Conservation (phyloP, 2,888 invertebrate genomes). For the Hyles lineata region DNA sequence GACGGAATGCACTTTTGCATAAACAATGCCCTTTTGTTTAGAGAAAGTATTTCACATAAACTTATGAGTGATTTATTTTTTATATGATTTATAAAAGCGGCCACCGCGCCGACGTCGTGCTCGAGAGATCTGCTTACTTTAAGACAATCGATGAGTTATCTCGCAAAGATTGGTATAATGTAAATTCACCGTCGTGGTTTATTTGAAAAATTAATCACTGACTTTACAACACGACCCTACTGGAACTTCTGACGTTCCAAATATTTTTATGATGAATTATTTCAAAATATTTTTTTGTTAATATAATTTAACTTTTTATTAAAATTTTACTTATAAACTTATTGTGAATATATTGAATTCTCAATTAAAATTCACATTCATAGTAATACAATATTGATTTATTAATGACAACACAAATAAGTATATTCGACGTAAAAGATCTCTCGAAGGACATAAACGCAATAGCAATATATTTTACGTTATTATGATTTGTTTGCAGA, state of each 20-base stretch:
- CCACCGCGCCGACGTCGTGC: slow-evolving; percentile 59
- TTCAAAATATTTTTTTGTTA: background rate
- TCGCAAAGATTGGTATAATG: slow-evolving; percentile 27
- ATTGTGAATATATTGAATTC: too few species aligned
- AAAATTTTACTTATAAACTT: too few species aligned
- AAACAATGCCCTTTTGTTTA: slow-evolving; percentile 84
- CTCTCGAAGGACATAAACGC: background rate
- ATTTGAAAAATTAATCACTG: slow-evolving; percentile 29
- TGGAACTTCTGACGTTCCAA: slow-evolving; percentile 3
- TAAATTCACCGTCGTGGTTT: slow-evolving; percentile 19
- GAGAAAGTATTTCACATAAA: slow-evolving; percentile 84
- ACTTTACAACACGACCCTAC: background rate
- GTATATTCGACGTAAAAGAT: background rate
- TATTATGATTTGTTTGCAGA: background rate
- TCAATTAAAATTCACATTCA: too few species aligned
- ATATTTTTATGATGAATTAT: background rate
- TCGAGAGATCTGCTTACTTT: slow-evolving; percentile 36
- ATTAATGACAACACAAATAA: background rate
- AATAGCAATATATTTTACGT: background rate
- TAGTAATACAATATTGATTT: background rate
- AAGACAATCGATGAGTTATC: slow-evolving; percentile 33
- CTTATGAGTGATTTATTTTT: slow-evolving; percentile 80
- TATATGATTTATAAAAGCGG: slow-evolving; percentile 77
- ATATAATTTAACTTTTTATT: too few species aligned
- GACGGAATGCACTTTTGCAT: slow-evolving; percentile 82